Conservation (phyloP, 2,888 invertebrate species). For the Cerceris ruficornis region DNA sequence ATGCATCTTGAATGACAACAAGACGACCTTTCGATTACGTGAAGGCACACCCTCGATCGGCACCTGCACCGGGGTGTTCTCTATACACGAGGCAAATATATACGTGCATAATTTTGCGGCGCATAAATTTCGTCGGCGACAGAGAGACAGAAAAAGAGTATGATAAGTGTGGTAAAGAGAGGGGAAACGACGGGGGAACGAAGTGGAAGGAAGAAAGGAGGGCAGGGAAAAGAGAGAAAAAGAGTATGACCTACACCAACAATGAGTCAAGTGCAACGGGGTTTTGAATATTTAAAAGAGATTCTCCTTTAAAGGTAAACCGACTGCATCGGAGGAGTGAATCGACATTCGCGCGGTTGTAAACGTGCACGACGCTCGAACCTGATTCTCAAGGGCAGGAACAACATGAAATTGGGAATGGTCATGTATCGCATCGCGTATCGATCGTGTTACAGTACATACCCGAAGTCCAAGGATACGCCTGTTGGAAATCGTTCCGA, state of each 20-base stretch:
- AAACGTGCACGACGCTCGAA: constrained; percentile 6
- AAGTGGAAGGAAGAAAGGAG: background rate
- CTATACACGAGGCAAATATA: no score
- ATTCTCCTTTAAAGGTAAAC: constrained; percentile 36
- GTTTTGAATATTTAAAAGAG: constrained; percentile 48
- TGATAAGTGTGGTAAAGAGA: background rate
- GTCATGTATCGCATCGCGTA: constrained; percentile 36
- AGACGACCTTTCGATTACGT: no score
- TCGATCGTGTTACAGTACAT: constrained; percentile 24
- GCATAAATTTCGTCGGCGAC: constrained; percentile 37
- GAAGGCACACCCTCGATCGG: no score
- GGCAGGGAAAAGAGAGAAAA: constrained; percentile 8
- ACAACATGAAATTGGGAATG: constrained; percentile 51
- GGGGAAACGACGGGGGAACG: background rate
- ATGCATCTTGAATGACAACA: no score
- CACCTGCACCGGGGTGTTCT: no score
- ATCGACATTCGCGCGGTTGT: constrained; percentile 3
- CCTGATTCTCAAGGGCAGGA: constrained; percentile 44
- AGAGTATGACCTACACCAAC: constrained; percentile 68
- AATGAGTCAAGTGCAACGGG: constrained; percentile 55
- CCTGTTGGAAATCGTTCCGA: background rate
- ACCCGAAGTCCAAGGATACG: background rate
- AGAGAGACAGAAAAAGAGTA: background rate
- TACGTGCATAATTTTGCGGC: constrained; percentile 10
- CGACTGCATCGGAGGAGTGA: constrained; percentile 1